Evolutionary conservation across 2,797 vertebrate genomes (phyloP), one percentile per base, ranked within the genome.

Genomic region (Tapirus indicus): DNA sequence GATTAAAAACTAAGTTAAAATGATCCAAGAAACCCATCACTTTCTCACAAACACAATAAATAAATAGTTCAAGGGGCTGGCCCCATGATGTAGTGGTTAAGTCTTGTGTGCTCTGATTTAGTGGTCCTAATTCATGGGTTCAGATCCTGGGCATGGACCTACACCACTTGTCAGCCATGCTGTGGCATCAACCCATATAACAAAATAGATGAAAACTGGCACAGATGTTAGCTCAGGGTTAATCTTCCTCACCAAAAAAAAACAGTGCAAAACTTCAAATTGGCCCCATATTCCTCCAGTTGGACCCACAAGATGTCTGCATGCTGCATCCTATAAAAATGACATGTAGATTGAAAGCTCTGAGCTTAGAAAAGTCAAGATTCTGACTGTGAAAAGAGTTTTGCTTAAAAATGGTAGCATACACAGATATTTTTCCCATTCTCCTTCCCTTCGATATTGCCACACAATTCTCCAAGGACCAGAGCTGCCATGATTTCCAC

Each of bases 351-450:
- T 92, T 78, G 87, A 90, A 97, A 82, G 35, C 52, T 69, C 68
- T 71, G 94, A 93, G 86, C 88, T 93, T 96, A 44, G 83, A 91
- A 93, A 95, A 77, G 64, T 66, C 69, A n/a, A 91, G 32, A 74
- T 87, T 95, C 62, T 91, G 62, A 84, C n/a, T 69, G 10, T 74
- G n/a, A 91, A 94, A 88, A 94, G 25, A 66, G 14, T 93, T 95
- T 93, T 90, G 44, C 60, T 86, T 91, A 71, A 95, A 96, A 97
- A 95, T 84, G 91, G 66, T 58, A 92, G 16, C 18, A 68, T 77
- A 54, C 27, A 20, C 84, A 96, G 68, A 84, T 32, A 29, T 71
- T 77, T 68, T 58, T 27, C 64, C 41, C 52, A 49, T 62, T 74
- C 62, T n/a, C 44, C 74, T 68, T 92, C 38, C 14, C 35, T 71